Evolutionary conservation across 2,888 invertebrate genomes (phyloP), one percentile per base, ranked within the genome.

Genomic region (Vannuccia rotundouncinata): DNA sequence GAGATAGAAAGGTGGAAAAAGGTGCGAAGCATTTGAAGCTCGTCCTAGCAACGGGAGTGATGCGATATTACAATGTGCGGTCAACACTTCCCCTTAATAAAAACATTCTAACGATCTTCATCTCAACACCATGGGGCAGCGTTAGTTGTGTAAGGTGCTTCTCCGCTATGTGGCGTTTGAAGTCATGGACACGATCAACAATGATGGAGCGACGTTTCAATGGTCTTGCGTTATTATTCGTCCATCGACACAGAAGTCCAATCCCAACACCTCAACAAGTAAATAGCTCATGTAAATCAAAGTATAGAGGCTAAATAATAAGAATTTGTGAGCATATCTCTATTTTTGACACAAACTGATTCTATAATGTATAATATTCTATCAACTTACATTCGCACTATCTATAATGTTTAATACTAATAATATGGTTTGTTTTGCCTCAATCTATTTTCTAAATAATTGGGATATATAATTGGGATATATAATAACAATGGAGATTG

Each of bases 101-200:
- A 66, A 66, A 66, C 13, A 66, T 66, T 66, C 66, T 66, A 66
- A 66, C 66, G 66, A 66, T 66, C 66, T 66, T 66, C 66, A 66
- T 66, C 22, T 66, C 66, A 66, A 66, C 66, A 66, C 66, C 66
- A 66, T 17, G 13, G 66, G 66, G 66, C 66, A 66, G 66, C 66
- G 66, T 66, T 66, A 66, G 66, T 66, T 66, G 66, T 66, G 66
- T 22, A 27, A 66, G 66, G 66, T 66, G 22, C 66, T 66, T 66
- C 66, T 66, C 66, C 66, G 66, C 66, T 66, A 17, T 66, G 66
- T 27, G 66, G 25, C 66, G 66, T 66, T 66, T 66, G 66, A 66
- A 66, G 66, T 66, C 66, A 66, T 66, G 66, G 66, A 66, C 66
- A 66, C 66, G 66, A 66, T 66, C 66, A 66, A 66, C 66, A 66